Evolutionary conservation across 2,888 invertebrate genomes (phyloP).

Genomic region (Leptopterna dolabrata): DNA sequence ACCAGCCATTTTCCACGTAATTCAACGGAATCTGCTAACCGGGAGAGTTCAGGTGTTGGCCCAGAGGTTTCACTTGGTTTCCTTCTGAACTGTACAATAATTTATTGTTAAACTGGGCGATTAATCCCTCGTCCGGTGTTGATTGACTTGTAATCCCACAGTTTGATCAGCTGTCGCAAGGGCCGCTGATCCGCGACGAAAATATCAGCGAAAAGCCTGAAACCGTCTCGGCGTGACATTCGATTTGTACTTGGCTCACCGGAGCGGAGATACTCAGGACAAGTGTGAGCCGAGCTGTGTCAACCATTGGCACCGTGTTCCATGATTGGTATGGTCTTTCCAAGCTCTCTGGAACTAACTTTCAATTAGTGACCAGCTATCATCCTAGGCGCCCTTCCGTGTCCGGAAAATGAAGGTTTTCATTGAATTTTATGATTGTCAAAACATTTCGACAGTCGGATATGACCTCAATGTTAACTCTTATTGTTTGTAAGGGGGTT

Average conservation of each 20-base stretch:
- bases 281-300: background rate
- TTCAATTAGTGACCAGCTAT: constrained; percentile 1
- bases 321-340: background rate
- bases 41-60: too few species aligned
- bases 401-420: background rate
- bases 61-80: too few species aligned
- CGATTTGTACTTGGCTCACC: background rate
- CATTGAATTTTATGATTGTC: background rate
- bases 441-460: background rate
- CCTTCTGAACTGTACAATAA: too few species aligned
- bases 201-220: background rate
- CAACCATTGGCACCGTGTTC: background rate
- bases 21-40: too few species aligned
- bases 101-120: background rate
- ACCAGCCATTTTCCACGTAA: too few species aligned
- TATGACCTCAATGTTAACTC: background rate
- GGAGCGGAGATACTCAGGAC: background rate
- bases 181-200: background rate
- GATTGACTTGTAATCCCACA: background rate
- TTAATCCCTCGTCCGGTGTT: background rate
- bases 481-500: background rate
- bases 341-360: background rate
- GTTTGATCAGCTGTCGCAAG: background rate
- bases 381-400: background rate
- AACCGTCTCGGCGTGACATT: background rate